Conservation (phyloP, 2,888 invertebrate species). For the Lagria hirta region DNA sequence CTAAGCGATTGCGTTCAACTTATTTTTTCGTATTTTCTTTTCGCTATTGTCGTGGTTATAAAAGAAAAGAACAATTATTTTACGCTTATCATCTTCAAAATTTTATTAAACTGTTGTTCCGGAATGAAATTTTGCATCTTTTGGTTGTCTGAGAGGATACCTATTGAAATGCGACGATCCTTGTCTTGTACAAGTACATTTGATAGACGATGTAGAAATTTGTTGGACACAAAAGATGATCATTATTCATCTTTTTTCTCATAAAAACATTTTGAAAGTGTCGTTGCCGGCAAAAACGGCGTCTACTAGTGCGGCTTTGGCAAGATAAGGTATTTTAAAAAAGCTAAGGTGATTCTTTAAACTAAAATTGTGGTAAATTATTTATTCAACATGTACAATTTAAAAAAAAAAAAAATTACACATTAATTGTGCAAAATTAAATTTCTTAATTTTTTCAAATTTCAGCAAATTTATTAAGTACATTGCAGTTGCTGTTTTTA, state of each 20-base stretch:
- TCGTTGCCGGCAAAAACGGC: slow-evolving; percentile 18
- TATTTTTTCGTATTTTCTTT: slow-evolving; percentile 12
- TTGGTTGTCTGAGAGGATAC: slow-evolving; percentile 10
- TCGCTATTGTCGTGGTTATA: slow-evolving; percentile 15
- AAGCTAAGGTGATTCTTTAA: too few species aligned
- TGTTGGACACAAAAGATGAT: slow-evolving; percentile 23
- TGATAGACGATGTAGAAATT: slow-evolving; percentile 21
- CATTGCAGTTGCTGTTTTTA: too few species aligned
- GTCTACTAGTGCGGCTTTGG: too few species aligned
- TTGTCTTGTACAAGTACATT: slow-evolving; percentile 16
- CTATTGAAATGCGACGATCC: slow-evolving; percentile 5
- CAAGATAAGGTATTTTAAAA: too few species aligned
- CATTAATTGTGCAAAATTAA: too few species aligned
- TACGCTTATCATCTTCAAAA: slow-evolving; percentile 12
- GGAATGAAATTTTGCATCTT: slow-evolving; percentile 10
- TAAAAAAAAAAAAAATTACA: too few species aligned
- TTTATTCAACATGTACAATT: too few species aligned
- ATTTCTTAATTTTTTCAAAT: too few species aligned
- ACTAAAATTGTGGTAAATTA: too few species aligned
- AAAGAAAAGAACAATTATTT: slow-evolving; percentile 15
- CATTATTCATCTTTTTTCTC: slow-evolving; percentile 24
- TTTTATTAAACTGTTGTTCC: slow-evolving; percentile 12
- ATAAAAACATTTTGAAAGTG: slow-evolving; percentile 18
- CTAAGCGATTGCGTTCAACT: slow-evolving; percentile 17
- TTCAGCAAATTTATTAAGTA: too few species aligned